A percentile compares a stretch with the other conserved stretches of the same genome.
Evolutionary conservation across 2,113 vertebrate genomes (phyloP).

Genomic region (Amazona vittata): DNA sequence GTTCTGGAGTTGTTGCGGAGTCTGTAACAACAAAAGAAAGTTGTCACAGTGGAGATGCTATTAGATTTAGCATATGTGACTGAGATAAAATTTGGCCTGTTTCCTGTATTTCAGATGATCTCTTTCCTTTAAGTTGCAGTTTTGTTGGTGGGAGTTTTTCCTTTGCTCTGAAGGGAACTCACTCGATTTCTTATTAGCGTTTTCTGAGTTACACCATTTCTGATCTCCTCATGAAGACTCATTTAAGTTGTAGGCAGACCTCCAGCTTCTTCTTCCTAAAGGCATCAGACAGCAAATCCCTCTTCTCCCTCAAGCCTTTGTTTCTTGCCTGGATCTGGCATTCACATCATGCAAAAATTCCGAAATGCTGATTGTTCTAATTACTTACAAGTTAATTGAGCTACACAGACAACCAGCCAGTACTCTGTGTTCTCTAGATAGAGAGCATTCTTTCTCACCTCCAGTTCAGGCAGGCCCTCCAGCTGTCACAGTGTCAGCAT

Average conservation of each 20-base stretch:
- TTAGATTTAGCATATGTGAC: background rate
- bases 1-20: background rate
- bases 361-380: background rate
- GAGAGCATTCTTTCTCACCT: background rate
- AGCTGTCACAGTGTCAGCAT: background rate
- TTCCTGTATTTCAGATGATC: background rate
- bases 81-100: background rate
- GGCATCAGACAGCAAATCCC: background rate
- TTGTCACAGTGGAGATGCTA: background rate
- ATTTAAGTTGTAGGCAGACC: background rate
- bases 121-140: background rate
- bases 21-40: background rate
- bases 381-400: background rate
- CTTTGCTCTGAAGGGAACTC: background rate
- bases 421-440: background rate
- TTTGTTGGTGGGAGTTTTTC: background rate
- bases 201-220: background rate
- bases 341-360: background rate
- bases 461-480: background rate
- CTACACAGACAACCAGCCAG: background rate
- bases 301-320: background rate
- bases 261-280: slow-evolving; percentile 24
- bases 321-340: slow-evolving; percentile 6
- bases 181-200: background rate
- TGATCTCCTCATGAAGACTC: background rate